Conservation (phyloP, 2,797 vertebrate species). For the Alca torda region DNA sequence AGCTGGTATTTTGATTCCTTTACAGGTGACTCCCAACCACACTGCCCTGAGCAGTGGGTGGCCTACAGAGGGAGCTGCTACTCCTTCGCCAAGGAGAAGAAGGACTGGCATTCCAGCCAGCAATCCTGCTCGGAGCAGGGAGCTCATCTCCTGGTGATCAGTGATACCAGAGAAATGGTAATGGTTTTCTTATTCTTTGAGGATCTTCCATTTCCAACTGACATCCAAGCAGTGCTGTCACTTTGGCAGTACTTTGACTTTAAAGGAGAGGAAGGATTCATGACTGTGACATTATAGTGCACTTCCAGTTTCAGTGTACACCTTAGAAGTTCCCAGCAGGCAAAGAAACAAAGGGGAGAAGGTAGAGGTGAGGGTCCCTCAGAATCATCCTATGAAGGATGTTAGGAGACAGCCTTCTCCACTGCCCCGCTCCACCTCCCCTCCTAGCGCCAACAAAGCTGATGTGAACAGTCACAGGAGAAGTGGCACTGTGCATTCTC, state of each 20-base stretch:
- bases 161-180: slow-evolving; percentile 8
- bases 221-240: neutral
- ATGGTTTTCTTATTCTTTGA: neutral
- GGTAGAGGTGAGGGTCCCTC: neutral
- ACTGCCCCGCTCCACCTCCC: neutral
- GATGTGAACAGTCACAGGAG: neutral
- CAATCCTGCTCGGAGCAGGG: neutral
- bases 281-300: neutral
- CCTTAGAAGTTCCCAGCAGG: neutral
- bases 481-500: neutral
- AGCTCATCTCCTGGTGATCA: slow-evolving; percentile 34
- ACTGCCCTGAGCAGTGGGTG: slow-evolving; percentile 16
- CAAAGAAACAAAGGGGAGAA: neutral
- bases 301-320: neutral
- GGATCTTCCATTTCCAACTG: neutral
- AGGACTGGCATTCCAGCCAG: slow-evolving; percentile 2
- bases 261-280: neutral
- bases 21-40: neutral
- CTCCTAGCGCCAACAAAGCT: neutral
- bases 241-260: neutral
- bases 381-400: neutral
- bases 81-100: neutral
- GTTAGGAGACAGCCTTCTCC: neutral
- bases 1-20: neutral
- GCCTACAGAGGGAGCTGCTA: neutral